Conservation (phyloP, 1,140 invertebrate genomes). For the Scylla paramamosain region DNA sequence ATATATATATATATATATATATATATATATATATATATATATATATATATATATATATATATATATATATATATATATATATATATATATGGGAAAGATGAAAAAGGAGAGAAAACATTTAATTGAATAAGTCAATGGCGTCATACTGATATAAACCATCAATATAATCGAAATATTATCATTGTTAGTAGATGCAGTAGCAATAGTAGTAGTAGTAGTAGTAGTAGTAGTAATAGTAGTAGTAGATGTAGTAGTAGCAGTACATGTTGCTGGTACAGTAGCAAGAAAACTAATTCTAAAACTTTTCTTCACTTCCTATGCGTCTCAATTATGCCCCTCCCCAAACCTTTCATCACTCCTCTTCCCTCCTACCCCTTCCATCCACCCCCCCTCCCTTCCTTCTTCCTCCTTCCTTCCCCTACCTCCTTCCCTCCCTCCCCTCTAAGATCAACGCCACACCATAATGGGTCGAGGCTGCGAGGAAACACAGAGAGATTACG, state of each 20-base stretch:
- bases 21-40: too few species aligned
- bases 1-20: too few species aligned
- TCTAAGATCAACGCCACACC: neutral
- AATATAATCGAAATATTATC: too few species aligned
- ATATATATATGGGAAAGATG: too few species aligned
- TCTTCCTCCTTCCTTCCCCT: neutral
- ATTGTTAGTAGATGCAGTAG: neutral
- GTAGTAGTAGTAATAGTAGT: neutral
- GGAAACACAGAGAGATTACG: slow-evolving; percentile 9
- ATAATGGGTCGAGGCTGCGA: neutral
- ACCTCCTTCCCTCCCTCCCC: neutral
- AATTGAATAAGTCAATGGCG: too few species aligned
- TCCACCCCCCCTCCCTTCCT: neutral
- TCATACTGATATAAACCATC: too few species aligned
- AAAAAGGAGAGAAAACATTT: neutral
- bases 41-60: neutral
- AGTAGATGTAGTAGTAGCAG: neutral
- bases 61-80: neutral
- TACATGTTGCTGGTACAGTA: neutral
- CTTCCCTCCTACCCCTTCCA: neutral
- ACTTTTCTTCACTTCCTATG: neutral
- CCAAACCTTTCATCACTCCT: neutral
- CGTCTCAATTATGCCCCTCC: neutral
- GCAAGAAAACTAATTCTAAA: too few species aligned
- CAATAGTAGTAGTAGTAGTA: neutral